Conservation (phyloP, 2,113 vertebrate species). For the Pavo muticus region DNA sequence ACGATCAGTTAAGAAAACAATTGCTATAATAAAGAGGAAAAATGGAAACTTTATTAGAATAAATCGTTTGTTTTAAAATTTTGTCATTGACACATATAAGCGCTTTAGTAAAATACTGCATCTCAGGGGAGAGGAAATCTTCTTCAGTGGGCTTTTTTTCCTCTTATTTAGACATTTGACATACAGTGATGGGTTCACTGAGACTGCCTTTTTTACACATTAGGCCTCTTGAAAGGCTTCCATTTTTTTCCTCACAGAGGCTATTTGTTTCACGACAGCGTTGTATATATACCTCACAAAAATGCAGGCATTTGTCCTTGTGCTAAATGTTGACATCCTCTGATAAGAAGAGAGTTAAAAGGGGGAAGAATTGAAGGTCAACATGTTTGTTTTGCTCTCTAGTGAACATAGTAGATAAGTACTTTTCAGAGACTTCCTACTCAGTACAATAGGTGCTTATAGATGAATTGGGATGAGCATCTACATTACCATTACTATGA, state of each 20-base stretch:
- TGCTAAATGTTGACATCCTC: conserved; percentile 58
- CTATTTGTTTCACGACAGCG: conserved; percentile 61
- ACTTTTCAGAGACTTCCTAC: conserved; percentile 16
- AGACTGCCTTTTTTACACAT: conserved; percentile 29
- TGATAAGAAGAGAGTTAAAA: conserved; percentile 65
- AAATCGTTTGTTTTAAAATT: not conserved
- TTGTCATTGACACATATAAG: not conserved
- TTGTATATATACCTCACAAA: conserved; percentile 57
- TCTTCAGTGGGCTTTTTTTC: not conserved
- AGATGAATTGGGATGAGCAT: not conserved
- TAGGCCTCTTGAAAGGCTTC: conserved; percentile 39
- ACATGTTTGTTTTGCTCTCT: conserved; percentile 66
- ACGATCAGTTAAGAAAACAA: conserved; percentile 24
- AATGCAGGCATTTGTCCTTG: conserved; percentile 64
- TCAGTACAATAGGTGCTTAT: conserved; percentile 1
- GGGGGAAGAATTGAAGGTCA: conserved; percentile 66
- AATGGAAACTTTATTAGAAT: not conserved
- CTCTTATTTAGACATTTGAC: conserved; percentile 50
- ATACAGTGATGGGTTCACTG: conserved; percentile 3
- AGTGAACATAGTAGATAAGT: conserved; percentile 12
- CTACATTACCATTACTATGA: conserved; percentile 3
- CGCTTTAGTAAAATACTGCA: not conserved
- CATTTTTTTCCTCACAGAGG: not conserved
- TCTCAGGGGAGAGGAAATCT: not conserved
- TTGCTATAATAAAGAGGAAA: not conserved